Percentiles rank a stretch among this genome's conserved stretches.
Conservation (phyloP, 2,113 vertebrate species). For the Leptobrachium leishanense region DNA sequence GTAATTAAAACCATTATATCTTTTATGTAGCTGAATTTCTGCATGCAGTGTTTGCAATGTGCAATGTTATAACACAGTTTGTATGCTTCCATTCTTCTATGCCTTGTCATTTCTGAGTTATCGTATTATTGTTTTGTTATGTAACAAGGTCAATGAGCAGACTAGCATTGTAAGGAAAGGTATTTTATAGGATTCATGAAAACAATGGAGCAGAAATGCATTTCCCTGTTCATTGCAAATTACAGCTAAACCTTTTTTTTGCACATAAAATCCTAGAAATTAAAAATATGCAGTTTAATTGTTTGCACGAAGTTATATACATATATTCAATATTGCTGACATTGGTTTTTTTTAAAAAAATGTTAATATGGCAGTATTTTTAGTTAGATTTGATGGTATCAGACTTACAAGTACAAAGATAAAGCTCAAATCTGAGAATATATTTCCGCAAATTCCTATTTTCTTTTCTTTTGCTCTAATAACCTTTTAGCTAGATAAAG, state of each 20-base stretch:
- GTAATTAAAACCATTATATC: conserved; percentile 75
- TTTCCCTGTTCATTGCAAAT: neutral
- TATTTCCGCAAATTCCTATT: no score
- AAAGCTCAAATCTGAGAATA: no score
- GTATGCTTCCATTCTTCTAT: conserved; percentile 65
- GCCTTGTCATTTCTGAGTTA: no score
- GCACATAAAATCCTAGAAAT: no score
- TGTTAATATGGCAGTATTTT: no score
- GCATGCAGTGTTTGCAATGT: conserved; percentile 77
- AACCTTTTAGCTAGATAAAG: no score
- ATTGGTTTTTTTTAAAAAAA: neutral
- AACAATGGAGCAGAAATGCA: neutral
- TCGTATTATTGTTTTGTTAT: neutral
- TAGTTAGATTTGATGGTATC: no score
- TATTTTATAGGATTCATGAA: conserved; percentile 21
- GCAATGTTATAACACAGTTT: conserved; percentile 8
- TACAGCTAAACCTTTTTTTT: no score
- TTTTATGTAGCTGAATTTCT: conserved; percentile 54
- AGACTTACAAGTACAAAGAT: no score
- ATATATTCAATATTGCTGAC: neutral
- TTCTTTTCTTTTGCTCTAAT: no score
- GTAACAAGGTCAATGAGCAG: conserved; percentile 38
- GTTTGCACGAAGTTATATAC: neutral
- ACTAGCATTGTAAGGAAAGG: conserved; percentile 23
- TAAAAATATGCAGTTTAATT: no score